phyloP scores from a whole-genome alignment of 1,140 invertebrate species.

The Brachionus manjavacas region DNA sequence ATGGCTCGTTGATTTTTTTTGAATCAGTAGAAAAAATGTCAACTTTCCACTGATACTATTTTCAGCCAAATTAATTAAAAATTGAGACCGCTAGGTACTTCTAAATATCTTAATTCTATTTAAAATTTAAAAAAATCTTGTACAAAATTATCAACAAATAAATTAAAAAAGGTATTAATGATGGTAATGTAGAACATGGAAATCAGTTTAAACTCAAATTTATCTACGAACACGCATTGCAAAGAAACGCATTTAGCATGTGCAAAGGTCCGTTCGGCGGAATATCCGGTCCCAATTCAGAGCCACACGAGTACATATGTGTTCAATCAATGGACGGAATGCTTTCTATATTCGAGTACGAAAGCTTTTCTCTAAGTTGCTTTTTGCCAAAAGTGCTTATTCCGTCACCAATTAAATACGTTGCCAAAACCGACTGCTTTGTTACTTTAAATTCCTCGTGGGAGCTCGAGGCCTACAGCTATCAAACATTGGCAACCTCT shows the following conservation, averaged over 20 bases:
- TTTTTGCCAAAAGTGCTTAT: constrained; percentile 70
- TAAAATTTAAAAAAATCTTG: too few species aligned
- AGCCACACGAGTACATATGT: constrained; percentile 72
- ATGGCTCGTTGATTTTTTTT: too few species aligned
- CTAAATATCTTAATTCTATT: too few species aligned
- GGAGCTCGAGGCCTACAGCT: constrained; percentile 68
- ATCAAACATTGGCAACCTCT: constrained; percentile 58
- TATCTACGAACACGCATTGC: constrained; percentile 59
- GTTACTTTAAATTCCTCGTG: constrained; percentile 69
- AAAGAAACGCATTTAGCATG: constrained; percentile 62
- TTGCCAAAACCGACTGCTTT: constrained; percentile 73
- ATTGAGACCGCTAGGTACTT: too few species aligned
- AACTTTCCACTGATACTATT: too few species aligned
- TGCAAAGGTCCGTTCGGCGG: constrained; percentile 75
- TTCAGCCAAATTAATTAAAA: too few species aligned
- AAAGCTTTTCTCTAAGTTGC: constrained; percentile 71
- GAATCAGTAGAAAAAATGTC: too few species aligned
- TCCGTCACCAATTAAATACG: constrained; percentile 71
- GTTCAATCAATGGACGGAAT: constrained; percentile 78
- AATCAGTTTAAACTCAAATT: constrained; percentile 55
- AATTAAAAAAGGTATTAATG: neutral
- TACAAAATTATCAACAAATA: neutral
- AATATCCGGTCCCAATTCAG: constrained; percentile 60
- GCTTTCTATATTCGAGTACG: constrained; percentile 79
- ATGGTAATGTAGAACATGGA: constrained; percentile 58